A percentile compares a stretch with the other conserved stretches of the same genome.
Conservation (phyloP, 1,140 invertebrate genomes). For the Pachypeltis micranthus region DNA sequence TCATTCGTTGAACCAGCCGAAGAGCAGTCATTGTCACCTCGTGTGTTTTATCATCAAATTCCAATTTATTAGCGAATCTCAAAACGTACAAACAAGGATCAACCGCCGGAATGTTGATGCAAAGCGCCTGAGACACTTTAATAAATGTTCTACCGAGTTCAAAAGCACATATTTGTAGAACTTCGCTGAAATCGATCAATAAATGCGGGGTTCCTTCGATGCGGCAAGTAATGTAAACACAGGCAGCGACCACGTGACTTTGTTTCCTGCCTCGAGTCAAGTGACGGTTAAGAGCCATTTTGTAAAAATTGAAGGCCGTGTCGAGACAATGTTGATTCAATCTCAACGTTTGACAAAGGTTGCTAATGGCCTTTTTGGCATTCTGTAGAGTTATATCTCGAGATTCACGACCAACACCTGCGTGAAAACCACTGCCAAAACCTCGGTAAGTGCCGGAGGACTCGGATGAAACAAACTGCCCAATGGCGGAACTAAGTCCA, state of each 20-base stretch:
- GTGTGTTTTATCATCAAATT: conserved; percentile 84
- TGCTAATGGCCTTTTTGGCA: conserved; percentile 68
- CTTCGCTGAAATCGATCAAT: conserved; percentile 95
- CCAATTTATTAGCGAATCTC: conserved; percentile 85
- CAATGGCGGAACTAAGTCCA: conserved; percentile 75
- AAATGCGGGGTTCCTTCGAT: conserved; percentile 88
- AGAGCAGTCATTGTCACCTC: conserved; percentile 91
- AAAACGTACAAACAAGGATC: conserved; percentile 92
- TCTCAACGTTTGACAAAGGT: conserved; percentile 63
- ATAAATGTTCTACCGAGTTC: conserved; percentile 88
- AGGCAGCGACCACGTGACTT: conserved; percentile 89
- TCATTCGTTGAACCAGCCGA: conserved; percentile 91
- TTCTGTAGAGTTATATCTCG: conserved; percentile 79
- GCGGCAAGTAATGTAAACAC: conserved; percentile 93
- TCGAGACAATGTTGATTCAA: conserved; percentile 86
- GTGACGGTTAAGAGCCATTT: conserved; percentile 79
- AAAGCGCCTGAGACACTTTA: conserved; percentile 73
- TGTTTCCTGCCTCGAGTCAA: conserved; percentile 84
- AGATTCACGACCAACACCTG: conserved; percentile 72
- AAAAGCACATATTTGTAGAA: conserved; percentile 90
- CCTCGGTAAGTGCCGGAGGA: conserved; percentile 67
- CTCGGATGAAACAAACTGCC: conserved; percentile 84
- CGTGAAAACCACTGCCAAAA: conserved; percentile 63
- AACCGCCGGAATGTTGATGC: conserved; percentile 84
- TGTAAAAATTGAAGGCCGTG: conserved; percentile 90